Base-by-base conservation (phyloP, 2,797 vertebrate species). In the Myotis planiceps region DNA sequence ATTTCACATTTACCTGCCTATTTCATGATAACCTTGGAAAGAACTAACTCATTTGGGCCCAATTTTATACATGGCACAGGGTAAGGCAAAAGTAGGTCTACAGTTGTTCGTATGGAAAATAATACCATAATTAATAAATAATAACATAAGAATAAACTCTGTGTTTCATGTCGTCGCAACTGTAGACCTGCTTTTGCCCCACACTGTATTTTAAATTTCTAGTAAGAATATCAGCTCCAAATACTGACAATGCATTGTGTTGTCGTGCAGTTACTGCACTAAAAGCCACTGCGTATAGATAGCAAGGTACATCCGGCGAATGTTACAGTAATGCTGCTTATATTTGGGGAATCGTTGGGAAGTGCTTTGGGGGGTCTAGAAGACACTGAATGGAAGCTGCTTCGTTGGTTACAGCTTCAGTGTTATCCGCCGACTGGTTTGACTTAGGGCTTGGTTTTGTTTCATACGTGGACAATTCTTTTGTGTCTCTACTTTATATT, bases 401-500 rank as follows among this genome's bases (percentile, higher is more conserved):
- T 69, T 19, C 1, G 0, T 21, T 79, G 53, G 15, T 53, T 92
- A 5, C 12, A 16, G 53, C 45, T 51, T 80, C 9, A 15, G 10
- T 16, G 34, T 60, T 25, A 23, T 16, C 47, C 6, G 21, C 80
- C 42, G 21, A 71, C 34, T 65, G 66, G 53, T 90, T 94, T 85
- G 45, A 66, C 75, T 71, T 81, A 55, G 39, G 19, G n/a, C 51
- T 94, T 90, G 47, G 55, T 74, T 93, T 95, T 75, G 75, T 95
- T 97, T 92, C 60, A 68, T 55, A 92, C 82, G 39, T 94, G n/a
- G 58, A 89, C 65, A 88, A 79, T 7, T 79, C 79, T 45, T 86
- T 71, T 76, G 47, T 60, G 21, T 95, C 45, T 95, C 29, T 96
- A 60, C 88, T 94, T 90, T 94, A 27, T 92, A 29, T 92, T 96